A percentile compares a stretch with the other conserved stretches of the same genome.
Evolutionary conservation across 2,113 vertebrate genomes (phyloP).

Genomic region (Ictalurus punctatus): DNA sequence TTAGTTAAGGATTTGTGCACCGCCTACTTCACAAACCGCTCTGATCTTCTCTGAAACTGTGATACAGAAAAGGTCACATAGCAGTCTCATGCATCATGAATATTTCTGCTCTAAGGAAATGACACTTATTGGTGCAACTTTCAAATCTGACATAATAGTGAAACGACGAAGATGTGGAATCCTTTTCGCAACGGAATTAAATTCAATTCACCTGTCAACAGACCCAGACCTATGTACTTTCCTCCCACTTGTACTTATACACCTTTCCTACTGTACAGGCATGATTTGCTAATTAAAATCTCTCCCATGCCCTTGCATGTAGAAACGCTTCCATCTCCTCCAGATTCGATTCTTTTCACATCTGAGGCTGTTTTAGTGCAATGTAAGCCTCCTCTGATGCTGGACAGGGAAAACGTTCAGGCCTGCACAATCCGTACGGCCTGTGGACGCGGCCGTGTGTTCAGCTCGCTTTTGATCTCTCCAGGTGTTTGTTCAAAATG

Average conservation of each 20-base stretch:
- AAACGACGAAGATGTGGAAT: not conserved
- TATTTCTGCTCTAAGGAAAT: slow-evolving; percentile 9
- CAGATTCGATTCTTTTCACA: not conserved
- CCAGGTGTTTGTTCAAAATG: slow-evolving; percentile 24
- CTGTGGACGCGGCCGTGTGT: slow-evolving; percentile 1
- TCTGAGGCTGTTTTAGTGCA: not conserved
- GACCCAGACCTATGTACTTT: not conserved
- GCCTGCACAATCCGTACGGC: slow-evolving; percentile 25
- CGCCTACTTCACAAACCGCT: not conserved
- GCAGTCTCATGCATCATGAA: not conserved
- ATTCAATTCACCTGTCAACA: not conserved
- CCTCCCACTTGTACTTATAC: not conserved
- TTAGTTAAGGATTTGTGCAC: not conserved
- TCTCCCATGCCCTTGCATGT: too few relatives aligned
- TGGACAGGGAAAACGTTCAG: slow-evolving; percentile 18
- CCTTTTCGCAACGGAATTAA: not conserved
- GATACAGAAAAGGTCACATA: slow-evolving; percentile 1
- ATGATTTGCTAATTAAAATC: not conserved
- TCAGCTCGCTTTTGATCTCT: slow-evolving; percentile 38
- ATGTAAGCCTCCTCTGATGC: not conserved
- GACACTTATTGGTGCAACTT: not conserved
- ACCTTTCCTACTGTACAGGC: not conserved
- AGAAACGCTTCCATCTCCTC: not conserved
- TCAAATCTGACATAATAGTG: not conserved
- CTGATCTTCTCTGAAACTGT: not conserved